phyloP scores from a whole-genome alignment of 1,140 invertebrate species.

The Nixonia krombeini region DNA sequence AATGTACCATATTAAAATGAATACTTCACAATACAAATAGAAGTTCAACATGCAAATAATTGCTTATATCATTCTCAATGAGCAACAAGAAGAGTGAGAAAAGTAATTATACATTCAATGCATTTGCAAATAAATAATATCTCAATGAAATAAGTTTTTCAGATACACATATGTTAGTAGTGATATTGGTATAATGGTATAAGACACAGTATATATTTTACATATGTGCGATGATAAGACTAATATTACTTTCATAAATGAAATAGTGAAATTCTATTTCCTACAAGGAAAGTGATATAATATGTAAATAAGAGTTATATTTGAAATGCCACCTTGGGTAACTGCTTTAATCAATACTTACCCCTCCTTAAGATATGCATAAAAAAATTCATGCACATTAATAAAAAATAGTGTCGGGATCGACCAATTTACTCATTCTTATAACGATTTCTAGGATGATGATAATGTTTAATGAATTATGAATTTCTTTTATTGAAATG shows the following conservation, averaged over 20 bases:
- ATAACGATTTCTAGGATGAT: slow-evolving; percentile 34
- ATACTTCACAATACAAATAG: no score
- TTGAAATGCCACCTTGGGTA: slow-evolving; percentile 13
- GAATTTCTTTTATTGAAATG: not conserved
- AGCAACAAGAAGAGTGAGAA: not conserved
- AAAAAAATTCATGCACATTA: slow-evolving; percentile 66
- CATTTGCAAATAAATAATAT: not conserved
- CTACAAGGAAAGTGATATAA: no score
- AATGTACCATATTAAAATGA: no score
- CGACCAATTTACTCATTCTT: slow-evolving; percentile 6
- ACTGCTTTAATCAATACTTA: slow-evolving; percentile 53
- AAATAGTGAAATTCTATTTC: no score
- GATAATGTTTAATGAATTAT: slow-evolving; percentile 22
- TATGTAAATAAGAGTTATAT: slow-evolving; percentile 1
- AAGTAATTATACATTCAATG: slow-evolving; percentile 1
- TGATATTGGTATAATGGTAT: no score
- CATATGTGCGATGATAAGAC: not conserved
- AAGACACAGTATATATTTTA: no score
- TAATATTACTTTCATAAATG: no score
- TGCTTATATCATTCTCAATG: no score
- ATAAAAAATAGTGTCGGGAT: slow-evolving; percentile 26
- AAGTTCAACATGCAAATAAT: not conserved
- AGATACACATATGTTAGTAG: no score
- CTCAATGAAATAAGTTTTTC: no score
- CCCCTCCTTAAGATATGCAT: slow-evolving; percentile 63